Evolutionary conservation across 2,888 invertebrate genomes (phyloP).

Genomic region (Calameuta idolon): DNA sequence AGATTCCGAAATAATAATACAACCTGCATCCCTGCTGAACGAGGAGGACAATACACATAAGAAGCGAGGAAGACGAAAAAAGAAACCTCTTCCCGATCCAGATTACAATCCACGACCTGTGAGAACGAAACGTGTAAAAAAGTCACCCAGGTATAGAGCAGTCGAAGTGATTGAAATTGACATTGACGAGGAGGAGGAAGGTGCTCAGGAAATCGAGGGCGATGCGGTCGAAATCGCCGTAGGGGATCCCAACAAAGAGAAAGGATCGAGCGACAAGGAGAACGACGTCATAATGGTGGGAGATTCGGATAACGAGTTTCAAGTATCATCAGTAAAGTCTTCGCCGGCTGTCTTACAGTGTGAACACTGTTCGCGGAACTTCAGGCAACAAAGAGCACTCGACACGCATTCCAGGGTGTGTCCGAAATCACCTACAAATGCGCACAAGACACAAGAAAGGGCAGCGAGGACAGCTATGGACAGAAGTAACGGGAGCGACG

Average conservation of each 20-base stretch:
- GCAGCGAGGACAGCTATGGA: not conserved
- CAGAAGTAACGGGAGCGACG: slow-evolving; percentile 4
- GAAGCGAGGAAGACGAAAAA: slow-evolving; percentile 48
- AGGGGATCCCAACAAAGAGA: slow-evolving; percentile 57
- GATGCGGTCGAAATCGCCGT: slow-evolving; percentile 55
- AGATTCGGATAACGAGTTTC: slow-evolving; percentile 54
- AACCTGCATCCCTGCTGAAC: slow-evolving; percentile 50
- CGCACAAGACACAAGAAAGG: slow-evolving; percentile 31
- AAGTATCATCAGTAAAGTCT: slow-evolving; percentile 5
- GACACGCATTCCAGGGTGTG: slow-evolving; percentile 57
- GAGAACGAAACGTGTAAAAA: slow-evolving; percentile 37
- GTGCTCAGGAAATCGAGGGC: slow-evolving; percentile 18
- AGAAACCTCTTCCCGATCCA: slow-evolving; percentile 41
- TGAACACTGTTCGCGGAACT: slow-evolving; percentile 52
- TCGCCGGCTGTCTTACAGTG: slow-evolving; percentile 48
- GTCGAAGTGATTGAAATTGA: slow-evolving; percentile 62
- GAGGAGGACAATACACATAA: slow-evolving; percentile 41
- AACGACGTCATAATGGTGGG: slow-evolving; percentile 61
- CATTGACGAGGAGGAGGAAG: slow-evolving; percentile 49
- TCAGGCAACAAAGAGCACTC: slow-evolving; percentile 53
- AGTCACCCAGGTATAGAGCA: slow-evolving; percentile 13
- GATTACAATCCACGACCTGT: slow-evolving; percentile 45
- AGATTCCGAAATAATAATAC: slow-evolving; percentile 64
- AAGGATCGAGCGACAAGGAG: slow-evolving; percentile 63
- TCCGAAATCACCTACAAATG: slow-evolving; percentile 45